Conservation (phyloP, 1,140 invertebrate genomes). For the Bombyx mandarina region DNA sequence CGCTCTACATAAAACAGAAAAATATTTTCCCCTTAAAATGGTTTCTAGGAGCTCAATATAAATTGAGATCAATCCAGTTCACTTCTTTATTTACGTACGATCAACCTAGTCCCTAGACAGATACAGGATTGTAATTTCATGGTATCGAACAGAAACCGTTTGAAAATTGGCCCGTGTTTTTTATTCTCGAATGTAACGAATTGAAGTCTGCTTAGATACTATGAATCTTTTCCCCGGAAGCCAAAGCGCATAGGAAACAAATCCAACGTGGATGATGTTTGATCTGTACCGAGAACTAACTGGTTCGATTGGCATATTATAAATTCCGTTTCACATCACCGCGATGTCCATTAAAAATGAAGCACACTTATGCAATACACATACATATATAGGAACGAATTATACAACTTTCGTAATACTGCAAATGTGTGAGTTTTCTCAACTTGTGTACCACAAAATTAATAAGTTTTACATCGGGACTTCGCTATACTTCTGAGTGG, state of each 20-base stretch:
- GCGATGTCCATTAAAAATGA: not conserved
- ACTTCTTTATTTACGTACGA: conserved; percentile 10
- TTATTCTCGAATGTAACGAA: conserved; percentile 10
- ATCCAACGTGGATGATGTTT: conserved; percentile 26
- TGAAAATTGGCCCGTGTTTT: conserved; percentile 10
- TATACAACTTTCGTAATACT: no score
- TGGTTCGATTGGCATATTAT: conserved; percentile 20
- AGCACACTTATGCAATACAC: conserved; percentile 6
- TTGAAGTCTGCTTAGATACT: conserved; percentile 12
- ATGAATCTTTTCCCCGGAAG: conserved; percentile 7
- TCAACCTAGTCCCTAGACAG: not conserved
- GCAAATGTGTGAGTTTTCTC: no score
- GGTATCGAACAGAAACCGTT: conserved; percentile 15
- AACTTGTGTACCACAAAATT: no score
- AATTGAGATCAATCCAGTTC: conserved; percentile 10
- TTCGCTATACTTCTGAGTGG: no score
- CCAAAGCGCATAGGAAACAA: conserved; percentile 6
- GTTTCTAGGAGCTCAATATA: conserved; percentile 2
- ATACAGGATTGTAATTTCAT: conserved; percentile 17
- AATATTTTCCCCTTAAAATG: no score
- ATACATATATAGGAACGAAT: no score
- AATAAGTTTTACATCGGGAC: no score
- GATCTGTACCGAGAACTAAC: conserved; percentile 24
- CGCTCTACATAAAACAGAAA: no score
- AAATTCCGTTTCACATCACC: conserved; percentile 22